Evolutionary conservation across 2,888 invertebrate species (phyloP).

Genomic region (Onthophagus sagittarius): DNA sequence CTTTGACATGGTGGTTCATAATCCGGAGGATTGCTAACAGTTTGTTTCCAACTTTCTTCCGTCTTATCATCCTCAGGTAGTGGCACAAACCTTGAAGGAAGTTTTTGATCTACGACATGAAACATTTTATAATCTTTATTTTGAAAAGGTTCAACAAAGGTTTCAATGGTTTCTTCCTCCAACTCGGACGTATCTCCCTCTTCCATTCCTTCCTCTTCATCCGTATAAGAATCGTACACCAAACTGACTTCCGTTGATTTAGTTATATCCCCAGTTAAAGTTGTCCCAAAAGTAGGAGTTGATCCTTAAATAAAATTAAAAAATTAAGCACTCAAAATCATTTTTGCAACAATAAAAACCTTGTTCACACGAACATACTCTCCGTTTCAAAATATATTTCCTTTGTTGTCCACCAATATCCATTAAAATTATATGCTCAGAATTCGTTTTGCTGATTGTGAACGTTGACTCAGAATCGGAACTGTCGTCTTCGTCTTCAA

Average conservation of each 20-base stretch:
- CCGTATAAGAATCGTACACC: background rate
- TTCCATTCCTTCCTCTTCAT: slow-evolving; percentile 2
- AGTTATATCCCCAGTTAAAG: background rate
- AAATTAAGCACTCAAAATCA: too few relatives aligned
- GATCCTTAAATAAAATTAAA: background rate
- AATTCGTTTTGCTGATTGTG: slow-evolving; percentile 14
- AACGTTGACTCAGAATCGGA: slow-evolving; percentile 7
- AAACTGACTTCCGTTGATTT: background rate
- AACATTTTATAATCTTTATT: slow-evolving; percentile 18
- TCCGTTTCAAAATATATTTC: slow-evolving; percentile 10
- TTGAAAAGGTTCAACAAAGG: background rate
- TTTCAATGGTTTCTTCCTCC: slow-evolving; percentile 5
- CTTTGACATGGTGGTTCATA: background rate
- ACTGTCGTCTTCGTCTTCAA: background rate
- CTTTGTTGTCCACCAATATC: slow-evolving; percentile 13
- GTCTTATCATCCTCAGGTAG: background rate
- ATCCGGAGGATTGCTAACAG: background rate
- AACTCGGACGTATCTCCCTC: background rate
- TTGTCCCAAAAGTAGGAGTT: slow-evolving; percentile 5
- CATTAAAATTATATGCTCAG: slow-evolving; percentile 18
- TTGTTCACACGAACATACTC: slow-evolving; percentile 14
- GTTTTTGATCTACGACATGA: slow-evolving; percentile 24
- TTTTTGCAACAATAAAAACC: too few relatives aligned
- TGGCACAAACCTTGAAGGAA: slow-evolving; percentile 26
- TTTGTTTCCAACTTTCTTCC: background rate